These are phyloP conservation scores for Limnephilus marmoratus DNA, from an alignment of 2,888 invertebrate genomes.

Conservation along the genomic window DNA sequence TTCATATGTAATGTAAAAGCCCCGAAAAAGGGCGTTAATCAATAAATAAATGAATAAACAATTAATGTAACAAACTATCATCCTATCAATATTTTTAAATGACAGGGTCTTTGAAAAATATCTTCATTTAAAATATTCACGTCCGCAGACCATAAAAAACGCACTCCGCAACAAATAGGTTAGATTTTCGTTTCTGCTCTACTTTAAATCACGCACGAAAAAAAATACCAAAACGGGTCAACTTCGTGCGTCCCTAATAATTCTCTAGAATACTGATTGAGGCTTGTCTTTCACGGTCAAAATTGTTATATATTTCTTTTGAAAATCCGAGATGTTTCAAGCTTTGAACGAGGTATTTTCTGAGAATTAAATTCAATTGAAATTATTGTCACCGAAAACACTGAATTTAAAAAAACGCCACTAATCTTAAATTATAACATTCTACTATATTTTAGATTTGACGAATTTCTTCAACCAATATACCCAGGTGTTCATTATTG, in stretches of 20 bases:
- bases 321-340: background rate
- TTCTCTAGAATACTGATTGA: background rate
- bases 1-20: too few species aligned
- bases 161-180: background rate
- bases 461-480: too few species aligned
- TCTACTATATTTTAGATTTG: too few species aligned
- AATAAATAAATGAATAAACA: too few species aligned
- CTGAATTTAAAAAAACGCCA: background rate
- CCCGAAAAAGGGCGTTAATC: too few species aligned
- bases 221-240: background rate
- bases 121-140: background rate
- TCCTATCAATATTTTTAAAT: background rate
- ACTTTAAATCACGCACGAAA: background rate
- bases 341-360: background rate
- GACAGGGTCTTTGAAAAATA: background rate
- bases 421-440: too few species aligned
- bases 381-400: background rate
- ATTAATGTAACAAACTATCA: background rate
- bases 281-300: background rate
- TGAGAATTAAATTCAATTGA: background rate
- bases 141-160: background rate
- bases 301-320: background rate
- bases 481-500: too few species aligned
- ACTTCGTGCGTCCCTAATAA: constrained; percentile 16
- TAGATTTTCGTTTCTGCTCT: background rate